Conservation (phyloP, 2,113 vertebrate species). For the Nesospiza acunhae region DNA sequence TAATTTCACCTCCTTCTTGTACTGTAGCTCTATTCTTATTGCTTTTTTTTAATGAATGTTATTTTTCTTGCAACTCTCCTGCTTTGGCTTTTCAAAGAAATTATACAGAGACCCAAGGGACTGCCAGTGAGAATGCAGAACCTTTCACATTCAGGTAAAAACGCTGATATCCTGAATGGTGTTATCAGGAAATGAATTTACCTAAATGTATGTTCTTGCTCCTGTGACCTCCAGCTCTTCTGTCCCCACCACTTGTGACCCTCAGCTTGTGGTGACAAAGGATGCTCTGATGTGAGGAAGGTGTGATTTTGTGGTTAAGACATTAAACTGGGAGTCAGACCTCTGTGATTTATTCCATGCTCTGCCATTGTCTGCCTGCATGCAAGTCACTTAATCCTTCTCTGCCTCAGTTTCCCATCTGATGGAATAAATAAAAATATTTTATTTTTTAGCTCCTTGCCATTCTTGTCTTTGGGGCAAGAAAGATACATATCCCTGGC, state of each 20-base stretch:
- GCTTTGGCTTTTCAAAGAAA: conserved; percentile 39
- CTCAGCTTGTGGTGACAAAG: not conserved
- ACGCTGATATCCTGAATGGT: not conserved
- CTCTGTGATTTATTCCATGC: not conserved
- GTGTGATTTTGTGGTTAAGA: not conserved
- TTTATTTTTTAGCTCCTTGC: not conserved
- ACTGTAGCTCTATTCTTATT: conserved; percentile 40
- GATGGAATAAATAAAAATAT: not conserved
- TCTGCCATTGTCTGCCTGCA: not conserved
- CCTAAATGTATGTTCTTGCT: not conserved
- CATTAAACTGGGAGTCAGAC: not conserved
- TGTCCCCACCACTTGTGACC: not conserved
- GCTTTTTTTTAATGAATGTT: not conserved
- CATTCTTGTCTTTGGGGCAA: not conserved
- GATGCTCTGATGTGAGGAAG: not conserved
- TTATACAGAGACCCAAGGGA: not conserved
- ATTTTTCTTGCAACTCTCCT: conserved; percentile 29
- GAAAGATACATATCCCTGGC: not conserved
- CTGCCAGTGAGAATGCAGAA: not conserved
- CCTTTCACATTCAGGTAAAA: conserved; percentile 20
- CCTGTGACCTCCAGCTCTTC: not conserved
- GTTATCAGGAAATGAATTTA: not conserved
- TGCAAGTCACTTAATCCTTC: not conserved
- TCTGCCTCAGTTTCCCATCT: not conserved
- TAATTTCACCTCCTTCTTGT: conserved; percentile 40